These are phyloP conservation scores for Psephotus haematonotus DNA, from an alignment of 2,113 vertebrate species.

Conservation along the genomic window DNA sequence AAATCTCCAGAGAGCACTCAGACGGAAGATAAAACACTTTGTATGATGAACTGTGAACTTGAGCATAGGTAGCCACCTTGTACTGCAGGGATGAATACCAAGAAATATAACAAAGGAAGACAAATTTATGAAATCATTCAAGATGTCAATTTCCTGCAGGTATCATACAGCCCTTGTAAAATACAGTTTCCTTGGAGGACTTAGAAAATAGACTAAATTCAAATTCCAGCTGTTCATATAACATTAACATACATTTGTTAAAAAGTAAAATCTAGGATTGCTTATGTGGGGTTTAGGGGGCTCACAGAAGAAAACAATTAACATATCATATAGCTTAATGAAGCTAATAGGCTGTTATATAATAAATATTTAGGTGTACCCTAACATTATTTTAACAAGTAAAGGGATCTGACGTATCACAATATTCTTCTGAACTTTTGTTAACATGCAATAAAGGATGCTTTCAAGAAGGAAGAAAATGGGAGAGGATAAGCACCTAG, in stretches of 20 bases:
- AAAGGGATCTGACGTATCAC: background rate
- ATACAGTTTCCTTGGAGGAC: background rate
- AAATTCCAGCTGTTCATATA: background rate
- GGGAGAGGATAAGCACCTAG: background rate
- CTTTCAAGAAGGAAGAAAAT: background rate
- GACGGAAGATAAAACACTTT: background rate
- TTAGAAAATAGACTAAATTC: background rate
- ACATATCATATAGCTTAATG: background rate
- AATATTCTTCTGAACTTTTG: background rate
- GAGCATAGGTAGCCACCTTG: background rate
- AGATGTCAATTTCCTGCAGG: background rate
- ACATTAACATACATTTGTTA: background rate
- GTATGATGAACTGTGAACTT: background rate
- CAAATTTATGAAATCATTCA: background rate
- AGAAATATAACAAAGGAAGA: background rate
- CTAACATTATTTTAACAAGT: background rate
- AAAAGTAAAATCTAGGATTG: background rate
- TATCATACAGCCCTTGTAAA: background rate
- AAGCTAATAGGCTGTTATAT: background rate
- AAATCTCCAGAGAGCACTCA: background rate
- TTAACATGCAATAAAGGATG: background rate
- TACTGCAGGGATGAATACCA: background rate
- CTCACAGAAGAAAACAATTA: background rate
- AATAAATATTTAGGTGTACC: background rate
- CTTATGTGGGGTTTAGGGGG: background rate